Conservation (phyloP, 2,113 vertebrate species). For the Dromas ardeola region DNA sequence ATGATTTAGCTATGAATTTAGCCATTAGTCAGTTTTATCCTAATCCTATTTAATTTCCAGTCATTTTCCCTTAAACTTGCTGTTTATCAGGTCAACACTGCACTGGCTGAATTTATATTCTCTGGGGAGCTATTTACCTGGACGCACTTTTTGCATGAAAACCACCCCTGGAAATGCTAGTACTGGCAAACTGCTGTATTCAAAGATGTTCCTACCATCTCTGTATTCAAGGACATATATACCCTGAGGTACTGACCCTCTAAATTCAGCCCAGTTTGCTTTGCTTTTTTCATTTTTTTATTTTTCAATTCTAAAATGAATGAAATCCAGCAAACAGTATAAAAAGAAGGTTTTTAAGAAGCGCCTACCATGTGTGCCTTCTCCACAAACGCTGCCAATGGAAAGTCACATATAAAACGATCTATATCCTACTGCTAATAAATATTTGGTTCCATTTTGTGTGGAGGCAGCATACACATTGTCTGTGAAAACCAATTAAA, state of each 20-base stretch:
- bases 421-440: not conserved
- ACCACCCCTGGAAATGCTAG: not conserved
- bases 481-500: not conserved
- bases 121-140: not conserved
- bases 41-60: not conserved
- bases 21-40: not conserved
- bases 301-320: not conserved
- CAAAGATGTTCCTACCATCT: not conserved
- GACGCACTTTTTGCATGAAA: not conserved
- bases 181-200: not conserved
- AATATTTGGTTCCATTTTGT: not conserved
- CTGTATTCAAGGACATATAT: not conserved
- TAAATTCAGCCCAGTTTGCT: not conserved
- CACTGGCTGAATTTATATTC: not conserved
- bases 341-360: not conserved
- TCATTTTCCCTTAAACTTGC: not conserved
- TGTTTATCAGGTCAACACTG: not conserved
- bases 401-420: not conserved
- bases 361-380: not conserved
- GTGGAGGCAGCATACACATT: not conserved
- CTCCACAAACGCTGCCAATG: not conserved
- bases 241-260: not conserved
- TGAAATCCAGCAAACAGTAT: not conserved
- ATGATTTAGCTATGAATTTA: not conserved
- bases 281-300: not conserved